Evolutionary conservation across 2,113 vertebrate species (phyloP).

Genomic region (Heterocephalus glaber): DNA sequence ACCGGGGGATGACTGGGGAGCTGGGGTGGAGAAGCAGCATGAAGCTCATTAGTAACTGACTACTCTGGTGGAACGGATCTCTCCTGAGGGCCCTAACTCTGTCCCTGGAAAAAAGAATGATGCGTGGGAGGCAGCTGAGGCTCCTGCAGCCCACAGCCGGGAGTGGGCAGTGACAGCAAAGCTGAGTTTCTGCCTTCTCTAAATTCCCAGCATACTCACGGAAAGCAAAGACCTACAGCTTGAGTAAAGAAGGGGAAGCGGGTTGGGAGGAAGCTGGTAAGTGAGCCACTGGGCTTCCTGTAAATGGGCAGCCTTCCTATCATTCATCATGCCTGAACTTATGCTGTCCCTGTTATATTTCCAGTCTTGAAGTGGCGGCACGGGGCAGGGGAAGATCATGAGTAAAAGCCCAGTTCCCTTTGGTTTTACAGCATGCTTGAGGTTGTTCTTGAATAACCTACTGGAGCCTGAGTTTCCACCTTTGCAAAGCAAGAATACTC

Average conservation of each 20-base stretch:
- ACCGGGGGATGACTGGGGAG: slow-evolving; percentile 42
- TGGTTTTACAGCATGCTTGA: background rate
- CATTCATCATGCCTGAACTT: background rate
- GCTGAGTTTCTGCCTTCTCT: background rate
- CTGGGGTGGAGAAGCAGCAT: slow-evolving; percentile 52
- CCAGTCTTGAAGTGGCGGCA: background rate
- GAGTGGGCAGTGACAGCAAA: background rate
- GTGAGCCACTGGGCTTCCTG: background rate
- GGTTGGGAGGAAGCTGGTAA: background rate
- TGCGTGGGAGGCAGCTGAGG: slow-evolving; percentile 41
- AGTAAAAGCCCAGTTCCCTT: background rate
- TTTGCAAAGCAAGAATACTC: background rate
- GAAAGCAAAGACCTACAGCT: background rate
- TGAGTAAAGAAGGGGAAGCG: background rate
- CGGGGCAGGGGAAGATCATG: accelerated
- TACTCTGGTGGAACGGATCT: slow-evolving; percentile 72
- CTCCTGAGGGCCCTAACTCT: slow-evolving; percentile 64
- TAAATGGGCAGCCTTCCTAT: background rate
- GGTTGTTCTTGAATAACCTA: background rate
- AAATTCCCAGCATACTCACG: background rate
- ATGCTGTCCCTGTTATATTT: background rate
- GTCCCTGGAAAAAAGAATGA: slow-evolving; percentile 68
- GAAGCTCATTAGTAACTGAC: slow-evolving; percentile 78
- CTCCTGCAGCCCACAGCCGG: background rate
- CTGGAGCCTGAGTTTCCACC: background rate